Evolutionary conservation across 1,140 invertebrate species (phyloP).

Genomic region (Ceratosolen fusciceps): DNA sequence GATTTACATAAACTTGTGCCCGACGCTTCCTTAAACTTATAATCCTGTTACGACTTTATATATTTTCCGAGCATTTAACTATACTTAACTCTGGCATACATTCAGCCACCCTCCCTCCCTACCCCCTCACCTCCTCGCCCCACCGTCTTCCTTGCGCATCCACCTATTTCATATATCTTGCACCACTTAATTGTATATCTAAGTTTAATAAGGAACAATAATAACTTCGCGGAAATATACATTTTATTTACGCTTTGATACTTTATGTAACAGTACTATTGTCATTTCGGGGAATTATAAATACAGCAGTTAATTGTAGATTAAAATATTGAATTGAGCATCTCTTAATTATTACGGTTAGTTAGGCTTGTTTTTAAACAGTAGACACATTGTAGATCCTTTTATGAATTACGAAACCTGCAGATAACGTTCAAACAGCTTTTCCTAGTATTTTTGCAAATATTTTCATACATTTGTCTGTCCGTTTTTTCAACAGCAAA

Average conservation of each 20-base stretch:
- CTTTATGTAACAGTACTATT: neutral
- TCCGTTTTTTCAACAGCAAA: no score
- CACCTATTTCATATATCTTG: neutral
- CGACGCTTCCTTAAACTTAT: conserved; percentile 6
- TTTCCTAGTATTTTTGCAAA: no score
- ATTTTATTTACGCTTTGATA: neutral
- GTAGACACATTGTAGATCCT: no score
- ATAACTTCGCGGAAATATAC: neutral
- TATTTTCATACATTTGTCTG: no score
- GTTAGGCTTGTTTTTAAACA: no score
- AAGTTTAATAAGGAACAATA: neutral
- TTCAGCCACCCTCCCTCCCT: no score
- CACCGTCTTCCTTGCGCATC: neutral
- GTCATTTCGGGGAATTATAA: neutral
- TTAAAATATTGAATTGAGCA: no score
- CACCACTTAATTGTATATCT: neutral
- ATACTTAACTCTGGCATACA: neutral
- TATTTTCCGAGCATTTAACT: conserved; percentile 24
- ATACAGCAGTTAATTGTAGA: no score
- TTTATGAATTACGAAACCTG: no score
- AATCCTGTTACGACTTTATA: conserved; percentile 10
- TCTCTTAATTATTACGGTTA: no score
- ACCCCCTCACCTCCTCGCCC: neutral
- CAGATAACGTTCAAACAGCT: no score
- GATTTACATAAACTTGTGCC: neutral